Percentiles rank a stretch among this genome's conserved stretches.
Conservation (phyloP, 2,888 invertebrate species). For the Sinopyrophorus schimmeli region DNA sequence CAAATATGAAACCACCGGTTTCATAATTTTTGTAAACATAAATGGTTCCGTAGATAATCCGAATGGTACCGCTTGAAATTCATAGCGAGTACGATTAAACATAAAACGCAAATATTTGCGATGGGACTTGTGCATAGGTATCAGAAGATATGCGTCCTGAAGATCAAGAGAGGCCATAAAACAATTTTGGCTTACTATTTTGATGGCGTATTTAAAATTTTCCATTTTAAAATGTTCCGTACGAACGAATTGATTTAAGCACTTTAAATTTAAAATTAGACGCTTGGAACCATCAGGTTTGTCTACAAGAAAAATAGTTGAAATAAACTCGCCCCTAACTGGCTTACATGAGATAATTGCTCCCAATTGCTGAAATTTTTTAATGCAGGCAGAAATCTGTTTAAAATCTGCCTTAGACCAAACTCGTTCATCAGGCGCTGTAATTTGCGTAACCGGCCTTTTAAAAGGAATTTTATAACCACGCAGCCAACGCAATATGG, state of each 20-base stretch:
- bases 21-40: slow-evolving; percentile 32
- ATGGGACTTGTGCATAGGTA: slow-evolving; percentile 16
- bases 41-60: slow-evolving; percentile 25
- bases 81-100: slow-evolving; percentile 19
- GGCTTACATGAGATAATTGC: not conserved
- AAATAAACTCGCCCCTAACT: slow-evolving; percentile 8
- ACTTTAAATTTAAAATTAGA: slow-evolving; percentile 28
- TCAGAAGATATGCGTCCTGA: slow-evolving; percentile 27
- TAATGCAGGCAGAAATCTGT: not conserved
- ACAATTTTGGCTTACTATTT: slow-evolving; percentile 11
- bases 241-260: slow-evolving; percentile 18
- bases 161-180: slow-evolving; percentile 26
- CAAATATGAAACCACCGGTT: slow-evolving; percentile 21
- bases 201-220: slow-evolving; percentile 13
- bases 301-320: slow-evolving; percentile 15
- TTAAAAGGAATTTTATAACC: slow-evolving; percentile 6
- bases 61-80: slow-evolving; percentile 29
- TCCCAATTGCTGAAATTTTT: too few relatives aligned
- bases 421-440: not conserved
- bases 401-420: not conserved
- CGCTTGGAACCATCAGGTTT: slow-evolving; percentile 25
- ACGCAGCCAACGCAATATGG: not conserved
- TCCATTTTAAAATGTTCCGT: slow-evolving; percentile 27
- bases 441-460: not conserved
- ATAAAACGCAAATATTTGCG: slow-evolving; percentile 24